Evolutionary conservation across 2,888 invertebrate species (phyloP).

Genomic region (Eledona agricola): DNA sequence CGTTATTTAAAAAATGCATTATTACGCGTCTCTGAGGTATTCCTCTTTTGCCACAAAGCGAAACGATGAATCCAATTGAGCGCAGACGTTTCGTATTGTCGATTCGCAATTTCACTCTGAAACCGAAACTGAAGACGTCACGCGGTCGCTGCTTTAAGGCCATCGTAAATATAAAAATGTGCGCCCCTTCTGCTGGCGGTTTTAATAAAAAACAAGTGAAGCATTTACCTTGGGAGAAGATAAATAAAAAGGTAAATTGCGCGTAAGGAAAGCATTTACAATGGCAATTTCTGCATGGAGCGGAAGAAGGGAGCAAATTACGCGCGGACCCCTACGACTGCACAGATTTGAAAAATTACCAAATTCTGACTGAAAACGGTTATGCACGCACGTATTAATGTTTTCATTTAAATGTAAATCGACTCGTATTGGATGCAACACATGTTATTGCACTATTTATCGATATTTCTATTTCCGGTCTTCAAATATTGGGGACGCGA

Average conservation of each 20-base stretch:
- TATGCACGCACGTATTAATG: slow-evolving; percentile 26
- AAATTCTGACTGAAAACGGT: slow-evolving; percentile 13
- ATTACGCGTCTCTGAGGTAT: slow-evolving; percentile 41
- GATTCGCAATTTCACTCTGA: slow-evolving; percentile 46
- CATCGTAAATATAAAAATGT: too few species aligned
- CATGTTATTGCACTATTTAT: slow-evolving; percentile 28
- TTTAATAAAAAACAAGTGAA: slow-evolving; percentile 42
- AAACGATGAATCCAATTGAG: slow-evolving; percentile 49
- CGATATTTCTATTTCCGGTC: slow-evolving; percentile 1
- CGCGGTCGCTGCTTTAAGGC: too few species aligned
- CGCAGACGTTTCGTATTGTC: slow-evolving; percentile 48
- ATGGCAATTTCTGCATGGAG: slow-evolving; percentile 51
- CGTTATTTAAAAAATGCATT: slow-evolving; percentile 43
- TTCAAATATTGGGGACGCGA: neutral
- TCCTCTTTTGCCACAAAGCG: slow-evolving; percentile 43
- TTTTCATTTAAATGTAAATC: slow-evolving; percentile 35
- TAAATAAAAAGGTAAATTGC: slow-evolving; percentile 58
- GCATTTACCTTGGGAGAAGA: slow-evolving; percentile 42
- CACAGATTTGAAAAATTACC: slow-evolving; percentile 15
- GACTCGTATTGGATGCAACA: slow-evolving; percentile 21
- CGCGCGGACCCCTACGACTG: slow-evolving; percentile 42
- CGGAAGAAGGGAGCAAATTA: slow-evolving; percentile 47
- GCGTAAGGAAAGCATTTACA: slow-evolving; percentile 53
- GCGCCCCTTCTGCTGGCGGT: too few species aligned
- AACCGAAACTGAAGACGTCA: too few species aligned